A percentile compares a stretch with the other conserved stretches of the same genome.
These are phyloP conservation scores for Globodera rostochiensis DNA, from an alignment of 1,140 invertebrate species.

Conservation along the genomic window DNA sequence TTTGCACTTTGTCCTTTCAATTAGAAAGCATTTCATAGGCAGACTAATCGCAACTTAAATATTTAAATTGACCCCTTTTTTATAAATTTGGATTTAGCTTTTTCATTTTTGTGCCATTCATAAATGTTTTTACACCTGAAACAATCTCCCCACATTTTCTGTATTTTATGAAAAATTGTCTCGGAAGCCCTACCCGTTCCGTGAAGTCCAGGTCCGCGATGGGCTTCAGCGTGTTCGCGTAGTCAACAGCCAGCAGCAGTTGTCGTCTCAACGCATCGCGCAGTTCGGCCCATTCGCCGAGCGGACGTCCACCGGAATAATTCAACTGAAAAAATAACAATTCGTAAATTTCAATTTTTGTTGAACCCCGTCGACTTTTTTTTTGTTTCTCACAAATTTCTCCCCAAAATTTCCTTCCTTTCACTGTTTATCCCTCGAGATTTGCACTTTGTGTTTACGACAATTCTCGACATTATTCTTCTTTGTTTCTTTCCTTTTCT, in stretches of 20 bases:
- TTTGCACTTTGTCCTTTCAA: too few relatives aligned
- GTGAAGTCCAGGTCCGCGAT: slow-evolving; percentile 55
- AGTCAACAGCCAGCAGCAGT: slow-evolving; percentile 59
- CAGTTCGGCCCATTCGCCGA: slow-evolving; percentile 29
- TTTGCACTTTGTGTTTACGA: slow-evolving; percentile 13
- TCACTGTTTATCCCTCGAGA: slow-evolving; percentile 2
- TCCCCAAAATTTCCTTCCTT: not conserved
- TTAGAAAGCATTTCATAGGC: too few relatives aligned
- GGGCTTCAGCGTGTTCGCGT: slow-evolving; percentile 65
- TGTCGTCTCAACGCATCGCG: slow-evolving; percentile 49
- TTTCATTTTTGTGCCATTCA: too few relatives aligned
- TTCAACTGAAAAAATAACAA: slow-evolving; percentile 48
- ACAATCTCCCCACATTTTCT: too few relatives aligned
- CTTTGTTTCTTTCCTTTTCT: not conserved
- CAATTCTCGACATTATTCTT: not conserved
- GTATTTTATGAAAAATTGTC: not conserved
- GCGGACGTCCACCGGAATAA: slow-evolving; percentile 45
- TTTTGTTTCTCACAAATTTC: slow-evolving; percentile 10
- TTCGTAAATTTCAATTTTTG: too few relatives aligned
- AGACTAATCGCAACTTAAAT: too few relatives aligned
- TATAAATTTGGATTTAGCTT: too few relatives aligned
- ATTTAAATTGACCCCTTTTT: too few relatives aligned
- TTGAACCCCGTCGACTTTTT: not conserved
- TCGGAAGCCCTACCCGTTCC: slow-evolving; percentile 50
- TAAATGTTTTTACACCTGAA: too few relatives aligned